These are phyloP conservation scores for Drosophila phalerata DNA, from an alignment of 2,888 invertebrate genomes.

Conservation along the genomic window DNA sequence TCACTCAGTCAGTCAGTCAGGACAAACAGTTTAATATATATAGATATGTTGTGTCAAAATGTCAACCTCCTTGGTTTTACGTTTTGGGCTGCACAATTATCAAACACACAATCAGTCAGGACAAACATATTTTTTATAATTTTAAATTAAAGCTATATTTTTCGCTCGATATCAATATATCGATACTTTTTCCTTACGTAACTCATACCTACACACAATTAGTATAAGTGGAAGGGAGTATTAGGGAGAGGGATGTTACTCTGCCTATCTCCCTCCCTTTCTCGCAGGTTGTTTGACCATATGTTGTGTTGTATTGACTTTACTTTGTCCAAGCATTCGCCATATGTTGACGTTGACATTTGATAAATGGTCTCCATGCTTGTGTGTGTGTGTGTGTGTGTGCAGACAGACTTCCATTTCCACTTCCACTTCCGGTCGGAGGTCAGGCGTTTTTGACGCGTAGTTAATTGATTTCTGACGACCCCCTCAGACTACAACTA, in stretches of 20 bases:
- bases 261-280: background rate
- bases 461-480: constrained; percentile 77
- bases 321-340: constrained; percentile 47
- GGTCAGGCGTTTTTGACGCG: constrained; percentile 63
- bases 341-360: constrained; percentile 72
- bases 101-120: too few relatives aligned
- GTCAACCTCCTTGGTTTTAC: too few relatives aligned
- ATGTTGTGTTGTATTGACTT: constrained; percentile 54
- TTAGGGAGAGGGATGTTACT: too few relatives aligned
- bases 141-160: background rate
- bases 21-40: too few relatives aligned
- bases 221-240: too few relatives aligned
- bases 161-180: too few relatives aligned
- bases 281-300: constrained; percentile 41
- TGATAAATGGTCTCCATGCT: constrained; percentile 66
- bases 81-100: too few relatives aligned
- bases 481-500: constrained; percentile 24
- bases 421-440: constrained; percentile 60
- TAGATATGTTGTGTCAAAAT: too few relatives aligned
- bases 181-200: too few relatives aligned
- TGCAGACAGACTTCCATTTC: constrained; percentile 17
- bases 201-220: too few relatives aligned
- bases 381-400: constrained; percentile 11
- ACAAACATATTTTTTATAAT: background rate
- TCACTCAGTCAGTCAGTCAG: too few relatives aligned